A percentile compares a stretch with the other conserved stretches of the same genome.
These are phyloP conservation scores for Tetropium fuscum DNA, from an alignment of 2,888 invertebrate genomes.

Conservation along the genomic window DNA sequence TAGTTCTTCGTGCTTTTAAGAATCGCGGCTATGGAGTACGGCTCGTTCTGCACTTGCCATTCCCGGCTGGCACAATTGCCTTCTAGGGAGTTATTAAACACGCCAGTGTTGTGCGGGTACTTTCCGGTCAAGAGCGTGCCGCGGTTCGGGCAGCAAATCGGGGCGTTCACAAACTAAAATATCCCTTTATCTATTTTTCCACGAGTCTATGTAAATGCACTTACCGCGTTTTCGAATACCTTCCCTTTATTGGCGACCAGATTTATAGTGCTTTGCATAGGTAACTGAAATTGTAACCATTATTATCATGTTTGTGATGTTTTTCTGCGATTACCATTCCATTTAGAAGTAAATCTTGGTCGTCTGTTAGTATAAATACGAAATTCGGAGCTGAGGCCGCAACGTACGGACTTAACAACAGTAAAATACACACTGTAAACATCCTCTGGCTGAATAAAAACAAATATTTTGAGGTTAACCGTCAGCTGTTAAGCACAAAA, in stretches of 20 bases:
- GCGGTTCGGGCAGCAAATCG: constrained; percentile 93
- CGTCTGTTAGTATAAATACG: constrained; percentile 84
- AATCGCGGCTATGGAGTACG: constrained; percentile 73
- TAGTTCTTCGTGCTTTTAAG: constrained; percentile 68
- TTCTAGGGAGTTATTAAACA: constrained; percentile 80
- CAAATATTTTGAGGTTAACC: too few relatives aligned
- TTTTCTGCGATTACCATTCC: constrained; percentile 74
- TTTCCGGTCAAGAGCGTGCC: constrained; percentile 86
- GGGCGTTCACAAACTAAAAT: constrained; percentile 83
- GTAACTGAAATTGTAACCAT: constrained; percentile 68
- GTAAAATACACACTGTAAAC: too few relatives aligned
- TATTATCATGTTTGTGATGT: not conserved
- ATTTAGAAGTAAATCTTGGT: constrained; percentile 84
- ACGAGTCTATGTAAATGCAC: constrained; percentile 49
- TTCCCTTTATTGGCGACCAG: constrained; percentile 75
- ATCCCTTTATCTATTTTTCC: not conserved
- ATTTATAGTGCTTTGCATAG: constrained; percentile 74
- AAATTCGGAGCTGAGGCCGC: constrained; percentile 75
- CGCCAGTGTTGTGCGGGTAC: constrained; percentile 86
- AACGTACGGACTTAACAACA: too few relatives aligned
- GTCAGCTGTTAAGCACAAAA: too few relatives aligned
- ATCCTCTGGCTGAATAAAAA: too few relatives aligned
- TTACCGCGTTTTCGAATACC: constrained; percentile 81
- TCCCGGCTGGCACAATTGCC: constrained; percentile 81
- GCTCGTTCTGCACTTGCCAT: constrained; percentile 78